Evolutionary conservation across 2,888 invertebrate species (phyloP).

Genomic region (Tiliacea aurago): DNA sequence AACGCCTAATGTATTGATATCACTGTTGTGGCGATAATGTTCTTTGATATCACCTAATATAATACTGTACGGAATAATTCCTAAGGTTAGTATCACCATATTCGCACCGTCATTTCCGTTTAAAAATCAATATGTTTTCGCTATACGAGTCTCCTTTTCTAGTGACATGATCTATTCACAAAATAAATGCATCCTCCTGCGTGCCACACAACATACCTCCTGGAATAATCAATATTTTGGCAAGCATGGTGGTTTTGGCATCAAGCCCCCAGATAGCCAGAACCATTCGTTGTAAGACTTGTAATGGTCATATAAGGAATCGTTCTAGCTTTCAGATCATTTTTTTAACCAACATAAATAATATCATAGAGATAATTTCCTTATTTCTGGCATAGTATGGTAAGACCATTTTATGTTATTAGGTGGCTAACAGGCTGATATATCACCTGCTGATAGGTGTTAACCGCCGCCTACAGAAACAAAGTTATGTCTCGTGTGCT

Average conservation of each 20-base stretch:
- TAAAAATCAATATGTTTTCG: slow-evolving; percentile 12
- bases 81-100: slow-evolving; percentile 24
- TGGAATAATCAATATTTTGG: background rate
- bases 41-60: slow-evolving; percentile 57
- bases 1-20: slow-evolving; percentile 45
- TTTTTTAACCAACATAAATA: background rate
- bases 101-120: slow-evolving; percentile 43
- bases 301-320: background rate
- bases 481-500: background rate
- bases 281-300: background rate
- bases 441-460: background rate
- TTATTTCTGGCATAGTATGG: background rate
- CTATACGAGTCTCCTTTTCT: background rate
- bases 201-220: background rate
- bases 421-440: background rate
- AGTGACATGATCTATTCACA: background rate
- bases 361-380: background rate
- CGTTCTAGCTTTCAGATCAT: background rate
- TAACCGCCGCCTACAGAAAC: background rate
- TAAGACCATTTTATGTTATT: background rate
- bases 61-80: slow-evolving; percentile 49
- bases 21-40: slow-evolving; percentile 48
- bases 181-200: background rate
- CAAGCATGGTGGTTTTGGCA: background rate
- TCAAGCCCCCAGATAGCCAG: too few species aligned